Conservation (phyloP, 1,140 invertebrate genomes). For the Drosophila biarmipes region DNA sequence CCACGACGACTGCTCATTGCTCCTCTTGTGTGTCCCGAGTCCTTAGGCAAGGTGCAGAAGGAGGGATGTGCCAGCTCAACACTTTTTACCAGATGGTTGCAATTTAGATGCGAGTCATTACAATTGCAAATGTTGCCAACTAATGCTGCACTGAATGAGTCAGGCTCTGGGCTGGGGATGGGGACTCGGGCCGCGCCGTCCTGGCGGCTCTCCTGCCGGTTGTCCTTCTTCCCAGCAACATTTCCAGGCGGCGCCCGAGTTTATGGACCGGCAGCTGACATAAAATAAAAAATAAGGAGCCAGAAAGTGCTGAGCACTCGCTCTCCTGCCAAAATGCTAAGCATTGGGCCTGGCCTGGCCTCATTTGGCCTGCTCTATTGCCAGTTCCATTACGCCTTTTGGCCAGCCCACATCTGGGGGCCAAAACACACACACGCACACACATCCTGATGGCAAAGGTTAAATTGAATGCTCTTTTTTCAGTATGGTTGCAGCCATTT, state of each 20-base stretch:
- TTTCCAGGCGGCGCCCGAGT: constrained; percentile 3
- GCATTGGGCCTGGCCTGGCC: constrained; percentile 28
- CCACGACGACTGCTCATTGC: constrained; percentile 2
- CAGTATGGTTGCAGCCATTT: constrained; percentile 7
- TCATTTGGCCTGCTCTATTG: constrained; percentile 23
- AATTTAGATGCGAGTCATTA: constrained; percentile 61
- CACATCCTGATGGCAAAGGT: constrained; percentile 4
- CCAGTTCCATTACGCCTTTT: constrained; percentile 26
- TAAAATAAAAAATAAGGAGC: constrained; percentile 46
- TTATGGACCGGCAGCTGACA: constrained; percentile 30
- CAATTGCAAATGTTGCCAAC: constrained; percentile 81
- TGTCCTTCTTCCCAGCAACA: constrained; percentile 22
- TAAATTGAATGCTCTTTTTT: constrained; percentile 24
- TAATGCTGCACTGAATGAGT: constrained; percentile 34
- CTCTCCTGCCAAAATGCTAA: constrained; percentile 35
- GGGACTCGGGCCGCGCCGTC: constrained; percentile 56
- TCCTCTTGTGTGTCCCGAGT: background rate
- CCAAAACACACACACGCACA: background rate
- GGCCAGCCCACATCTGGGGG: constrained; percentile 14
- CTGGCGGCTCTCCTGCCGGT: constrained; percentile 37
- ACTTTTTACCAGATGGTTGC: constrained; percentile 55
- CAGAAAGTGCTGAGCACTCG: constrained; percentile 37
- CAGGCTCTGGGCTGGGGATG: too few species aligned
- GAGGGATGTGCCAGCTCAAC: constrained; percentile 26
- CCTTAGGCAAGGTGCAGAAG: constrained; percentile 3